phyloP scores from a whole-genome alignment of 1,140 invertebrate species.

The Trichogramma pretiosum region DNA sequence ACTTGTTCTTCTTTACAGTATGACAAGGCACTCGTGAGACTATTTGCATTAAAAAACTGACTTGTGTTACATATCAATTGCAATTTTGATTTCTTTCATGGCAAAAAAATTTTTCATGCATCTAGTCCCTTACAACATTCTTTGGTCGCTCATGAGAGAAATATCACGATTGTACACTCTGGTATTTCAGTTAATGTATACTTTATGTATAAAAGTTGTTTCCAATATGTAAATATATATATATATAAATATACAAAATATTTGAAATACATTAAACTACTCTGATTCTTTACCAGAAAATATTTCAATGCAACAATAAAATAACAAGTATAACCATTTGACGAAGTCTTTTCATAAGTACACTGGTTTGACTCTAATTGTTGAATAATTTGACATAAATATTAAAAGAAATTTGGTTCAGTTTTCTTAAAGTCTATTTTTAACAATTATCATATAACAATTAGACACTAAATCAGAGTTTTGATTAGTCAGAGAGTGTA shows the following conservation, averaged over 20 bases:
- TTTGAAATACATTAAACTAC: constrained; percentile 19
- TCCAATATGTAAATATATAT: too few relatives aligned
- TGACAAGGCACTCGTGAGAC: constrained; percentile 17
- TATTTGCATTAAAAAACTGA: constrained; percentile 12
- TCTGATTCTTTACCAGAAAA: constrained; percentile 13
- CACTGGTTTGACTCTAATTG: constrained; percentile 17
- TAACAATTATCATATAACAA: constrained; percentile 16
- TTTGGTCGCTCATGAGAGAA: constrained; percentile 23
- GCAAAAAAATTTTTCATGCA: constrained; percentile 18
- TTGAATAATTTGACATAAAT: constrained; percentile 14
- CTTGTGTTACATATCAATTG: constrained; percentile 6
- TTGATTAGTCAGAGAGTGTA: constrained; percentile 27
- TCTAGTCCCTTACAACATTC: constrained; percentile 22
- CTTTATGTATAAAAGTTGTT: constrained; percentile 20
- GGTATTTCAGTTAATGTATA: constrained; percentile 16
- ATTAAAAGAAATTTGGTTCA: constrained; percentile 18
- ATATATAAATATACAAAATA: constrained; percentile 21
- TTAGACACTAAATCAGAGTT: constrained; percentile 25
- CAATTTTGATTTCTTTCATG: constrained; percentile 15
- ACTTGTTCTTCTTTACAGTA: constrained; percentile 12
- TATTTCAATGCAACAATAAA: constrained; percentile 18
- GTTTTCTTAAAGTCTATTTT: constrained; percentile 19
- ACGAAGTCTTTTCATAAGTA: constrained; percentile 18
- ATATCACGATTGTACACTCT: constrained; percentile 18
- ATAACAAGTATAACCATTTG: constrained; percentile 19